These are phyloP conservation scores for Salvelinus alpinus DNA, from an alignment of 2,113 vertebrate species.

Conservation along the genomic window DNA sequence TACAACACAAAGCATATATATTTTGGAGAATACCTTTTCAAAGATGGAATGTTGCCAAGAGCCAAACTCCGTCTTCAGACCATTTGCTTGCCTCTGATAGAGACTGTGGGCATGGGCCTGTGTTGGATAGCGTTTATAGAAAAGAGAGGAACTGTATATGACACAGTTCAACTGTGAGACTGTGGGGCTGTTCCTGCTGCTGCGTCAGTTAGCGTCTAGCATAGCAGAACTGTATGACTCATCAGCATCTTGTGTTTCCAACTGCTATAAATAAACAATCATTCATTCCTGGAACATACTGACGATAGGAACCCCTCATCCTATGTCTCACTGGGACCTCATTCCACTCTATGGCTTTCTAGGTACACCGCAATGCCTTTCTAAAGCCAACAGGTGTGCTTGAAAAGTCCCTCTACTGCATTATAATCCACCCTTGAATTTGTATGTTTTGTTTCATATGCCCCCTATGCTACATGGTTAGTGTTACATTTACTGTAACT, in stretches of 20 bases:
- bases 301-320: not conserved
- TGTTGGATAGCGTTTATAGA: not conserved
- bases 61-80: no score
- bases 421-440: no score
- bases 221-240: slow-evolving; percentile 10
- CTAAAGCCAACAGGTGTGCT: no score
- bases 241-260: slow-evolving; percentile 37
- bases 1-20: no score
- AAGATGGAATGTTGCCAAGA: no score
- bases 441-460: no score
- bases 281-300: not conserved
- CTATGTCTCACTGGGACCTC: not conserved
- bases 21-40: no score
- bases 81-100: no score
- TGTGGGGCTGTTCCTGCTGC: not conserved
- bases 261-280: slow-evolving; percentile 1
- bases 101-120: not conserved
- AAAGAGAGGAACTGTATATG: not conserved
- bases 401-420: no score
- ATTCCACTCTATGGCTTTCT: no score
- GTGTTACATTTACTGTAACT: not conserved
- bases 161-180: no score
- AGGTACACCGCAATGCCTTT: no score
- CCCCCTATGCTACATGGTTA: not conserved
- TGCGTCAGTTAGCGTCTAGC: not conserved